Base-by-base conservation (phyloP, 2,113 vertebrate genomes). In the Gallinago undulata region DNA sequence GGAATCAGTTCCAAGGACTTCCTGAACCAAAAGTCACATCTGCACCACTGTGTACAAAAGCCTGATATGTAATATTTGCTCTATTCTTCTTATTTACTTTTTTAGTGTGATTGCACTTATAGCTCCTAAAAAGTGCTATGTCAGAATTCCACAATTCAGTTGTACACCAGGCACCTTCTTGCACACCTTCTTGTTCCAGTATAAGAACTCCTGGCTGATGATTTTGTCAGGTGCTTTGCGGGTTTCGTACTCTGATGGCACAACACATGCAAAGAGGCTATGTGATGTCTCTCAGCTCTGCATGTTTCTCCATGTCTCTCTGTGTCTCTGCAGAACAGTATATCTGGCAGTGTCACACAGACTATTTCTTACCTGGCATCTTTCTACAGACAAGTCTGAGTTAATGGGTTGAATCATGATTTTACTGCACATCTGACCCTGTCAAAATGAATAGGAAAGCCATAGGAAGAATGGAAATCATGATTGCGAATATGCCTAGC, bases 21-120 rank as follows among this genome's bases (percentile, higher is more conserved):
- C 27, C 59, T 53, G 31, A 85, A 39, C 21, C 13, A 50, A 21
- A 76, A 91, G 14, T 57, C 50, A 50, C 43, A 31, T 48, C 39
- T 73, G 37, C 16, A 79, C 41, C 10, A 30, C 13, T 64, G 12
- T 10, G 10, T 41, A 62, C 24, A 39, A 47, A 59, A 64, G 73
- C 14, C 3, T n/a, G 25, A 27, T 13, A n/a, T 0, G 0, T 39
- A 66, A 13, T 19, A 11, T 62, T 83, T 84, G 8, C 37, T 59
- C n/a, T 53, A 53, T 28, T 1, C 10, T 78, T 81, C 84, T 57
- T 3, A 23, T 28, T 24, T 80, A 8, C 9, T 43, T 51, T 59
- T 75, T 63, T 11, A 66, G 30, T 10, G 10, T 1, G 2, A 25
- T 87, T 66, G 16, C 6, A 73, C 9, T 70, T 63, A 27, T 2